These are phyloP conservation scores for Henicopernis longicauda DNA, from an alignment of 2,113 vertebrate species.

Conservation along the genomic window DNA sequence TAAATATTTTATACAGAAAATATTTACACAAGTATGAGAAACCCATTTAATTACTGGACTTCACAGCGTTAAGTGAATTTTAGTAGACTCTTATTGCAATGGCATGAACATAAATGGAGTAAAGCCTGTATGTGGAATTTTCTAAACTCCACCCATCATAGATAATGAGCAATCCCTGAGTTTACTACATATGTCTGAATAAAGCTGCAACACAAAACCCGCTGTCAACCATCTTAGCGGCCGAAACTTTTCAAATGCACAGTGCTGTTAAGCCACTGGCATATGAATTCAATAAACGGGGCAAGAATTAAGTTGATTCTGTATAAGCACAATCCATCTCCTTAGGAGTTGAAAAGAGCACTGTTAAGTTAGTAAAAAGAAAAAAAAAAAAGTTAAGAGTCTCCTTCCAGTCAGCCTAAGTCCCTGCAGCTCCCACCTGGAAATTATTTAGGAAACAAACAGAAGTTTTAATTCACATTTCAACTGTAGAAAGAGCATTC, in stretches of 20 bases:
- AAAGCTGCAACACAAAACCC: background rate
- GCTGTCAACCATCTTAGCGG: background rate
- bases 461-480: constrained; percentile 16
- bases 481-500: background rate
- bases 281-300: background rate
- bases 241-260: background rate
- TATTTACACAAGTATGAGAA: background rate
- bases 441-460: constrained; percentile 13
- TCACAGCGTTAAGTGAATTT: background rate
- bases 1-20: background rate
- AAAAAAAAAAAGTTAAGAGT: background rate
- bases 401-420: constrained; percentile 18
- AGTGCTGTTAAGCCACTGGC: constrained; percentile 46
- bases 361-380: background rate
- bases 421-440: constrained; percentile 35
- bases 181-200: background rate
- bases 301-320: background rate
- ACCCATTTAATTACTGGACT: background rate
- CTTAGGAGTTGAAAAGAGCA: constrained; percentile 9
- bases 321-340: background rate
- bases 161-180: background rate
- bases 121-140: background rate
- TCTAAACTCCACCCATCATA: background rate
- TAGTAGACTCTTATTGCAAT: background rate
- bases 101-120: background rate